Conservation (phyloP, 2,797 vertebrate genomes). For the Sebastes iracundus region DNA sequence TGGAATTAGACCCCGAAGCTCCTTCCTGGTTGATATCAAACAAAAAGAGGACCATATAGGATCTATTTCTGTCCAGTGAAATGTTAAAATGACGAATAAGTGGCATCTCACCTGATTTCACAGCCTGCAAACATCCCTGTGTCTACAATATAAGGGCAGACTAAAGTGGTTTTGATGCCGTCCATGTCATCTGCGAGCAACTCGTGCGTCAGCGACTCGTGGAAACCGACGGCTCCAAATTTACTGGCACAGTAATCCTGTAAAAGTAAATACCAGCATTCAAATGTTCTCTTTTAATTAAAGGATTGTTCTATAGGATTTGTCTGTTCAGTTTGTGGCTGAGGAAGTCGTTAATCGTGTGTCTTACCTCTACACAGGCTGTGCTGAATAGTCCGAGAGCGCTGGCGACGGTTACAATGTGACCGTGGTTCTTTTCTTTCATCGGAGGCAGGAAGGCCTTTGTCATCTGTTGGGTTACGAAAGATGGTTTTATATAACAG, state of each 20-base stretch:
- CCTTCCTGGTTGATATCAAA: conserved; percentile 54
- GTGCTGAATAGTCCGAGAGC: conserved; percentile 75
- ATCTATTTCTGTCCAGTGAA: background rate
- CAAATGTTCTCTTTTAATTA: background rate
- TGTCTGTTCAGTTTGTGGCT: background rate
- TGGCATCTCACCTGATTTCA: conserved; percentile 69
- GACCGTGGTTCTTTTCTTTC: conserved; percentile 68
- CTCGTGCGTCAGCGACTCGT: conserved; percentile 80
- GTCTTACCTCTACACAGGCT: conserved; percentile 72
- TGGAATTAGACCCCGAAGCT: conserved; percentile 69
- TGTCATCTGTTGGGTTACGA: conserved; percentile 64
- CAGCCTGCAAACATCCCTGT: conserved; percentile 80
- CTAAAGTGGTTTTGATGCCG: conserved; percentile 79
- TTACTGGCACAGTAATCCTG: conserved; percentile 84
- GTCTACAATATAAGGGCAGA: conserved; percentile 80
- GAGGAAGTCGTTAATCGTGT: background rate
- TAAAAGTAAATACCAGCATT: background rate
- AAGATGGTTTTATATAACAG: background rate
- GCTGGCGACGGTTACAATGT: conserved; percentile 74
- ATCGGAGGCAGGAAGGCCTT: conserved; percentile 78
- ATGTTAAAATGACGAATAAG: background rate
- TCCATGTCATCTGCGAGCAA: conserved; percentile 69
- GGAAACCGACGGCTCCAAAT: conserved; percentile 82
- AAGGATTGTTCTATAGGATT: background rate
- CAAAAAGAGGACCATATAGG: background rate